These are phyloP conservation scores for Apogon hyalosoma DNA, from an alignment of 2,797 vertebrate species.

Conservation along the genomic window DNA sequence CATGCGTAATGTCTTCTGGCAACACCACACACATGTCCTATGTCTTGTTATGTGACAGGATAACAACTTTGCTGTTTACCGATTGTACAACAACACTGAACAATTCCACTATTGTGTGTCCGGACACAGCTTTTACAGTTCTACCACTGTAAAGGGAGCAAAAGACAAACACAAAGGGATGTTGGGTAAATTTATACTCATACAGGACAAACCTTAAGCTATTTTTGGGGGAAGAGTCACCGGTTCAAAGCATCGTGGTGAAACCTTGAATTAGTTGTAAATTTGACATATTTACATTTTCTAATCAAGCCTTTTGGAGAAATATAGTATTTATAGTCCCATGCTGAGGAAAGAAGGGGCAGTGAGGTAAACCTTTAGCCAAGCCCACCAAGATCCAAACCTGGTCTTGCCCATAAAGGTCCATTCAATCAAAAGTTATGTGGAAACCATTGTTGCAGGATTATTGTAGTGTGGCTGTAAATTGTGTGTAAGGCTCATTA, in stretches of 20 bases:
- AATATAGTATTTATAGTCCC: conserved; percentile 3
- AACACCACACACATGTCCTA: conserved; percentile 51
- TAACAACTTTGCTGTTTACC: conserved; percentile 69
- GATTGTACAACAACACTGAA: conserved; percentile 52
- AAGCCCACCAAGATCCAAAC: conserved; percentile 42
- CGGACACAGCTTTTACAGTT: conserved; percentile 43
- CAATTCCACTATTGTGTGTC: conserved; percentile 63
- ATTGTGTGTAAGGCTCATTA: conserved; percentile 75
- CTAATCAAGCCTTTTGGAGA: no score
- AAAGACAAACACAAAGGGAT: conserved; percentile 34
- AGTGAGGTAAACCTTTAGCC: conserved; percentile 72
- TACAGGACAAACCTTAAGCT: conserved; percentile 35
- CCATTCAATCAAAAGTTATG: conserved; percentile 74
- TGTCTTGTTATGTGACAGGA: conserved; percentile 68
- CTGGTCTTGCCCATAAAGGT: conserved; percentile 57
- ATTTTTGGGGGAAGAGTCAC: conserved; percentile 23
- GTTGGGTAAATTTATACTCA: conserved; percentile 27
- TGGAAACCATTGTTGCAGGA: conserved; percentile 78
- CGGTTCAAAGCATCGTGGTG: conserved; percentile 11
- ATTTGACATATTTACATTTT: no score
- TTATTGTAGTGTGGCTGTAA: conserved; percentile 78
- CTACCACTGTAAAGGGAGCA: conserved; percentile 29
- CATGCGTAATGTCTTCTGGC: conserved; percentile 74
- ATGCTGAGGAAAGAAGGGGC: conserved; percentile 16
- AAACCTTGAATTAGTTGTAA: no score